These are phyloP conservation scores for Acanthopleura granulata DNA, from an alignment of 2,888 invertebrate species.

Conservation along the genomic window DNA sequence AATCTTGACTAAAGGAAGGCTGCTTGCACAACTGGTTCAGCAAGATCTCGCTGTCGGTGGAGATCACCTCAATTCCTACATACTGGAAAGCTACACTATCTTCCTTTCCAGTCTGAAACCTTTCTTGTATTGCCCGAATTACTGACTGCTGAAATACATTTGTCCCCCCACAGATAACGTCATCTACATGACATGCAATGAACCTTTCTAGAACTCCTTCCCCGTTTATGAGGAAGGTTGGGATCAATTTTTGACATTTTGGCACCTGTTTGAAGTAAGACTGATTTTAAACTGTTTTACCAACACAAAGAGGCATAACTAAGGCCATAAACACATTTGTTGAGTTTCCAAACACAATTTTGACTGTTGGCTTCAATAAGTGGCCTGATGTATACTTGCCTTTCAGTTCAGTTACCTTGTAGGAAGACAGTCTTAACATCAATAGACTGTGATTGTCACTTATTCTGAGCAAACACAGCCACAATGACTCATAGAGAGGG, in stretches of 20 bases:
- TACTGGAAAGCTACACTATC: background rate
- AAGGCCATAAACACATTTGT: background rate
- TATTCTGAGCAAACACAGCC: background rate
- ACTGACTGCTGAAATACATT: background rate
- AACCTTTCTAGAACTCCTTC: background rate
- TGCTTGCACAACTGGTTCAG: too few species aligned
- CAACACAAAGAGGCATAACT: background rate
- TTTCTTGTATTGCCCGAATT: too few species aligned
- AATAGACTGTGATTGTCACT: background rate
- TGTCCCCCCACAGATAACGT: background rate
- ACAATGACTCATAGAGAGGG: background rate
- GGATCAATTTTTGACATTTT: background rate
- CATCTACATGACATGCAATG: background rate
- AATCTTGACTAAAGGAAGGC: too few species aligned
- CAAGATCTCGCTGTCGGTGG: too few species aligned
- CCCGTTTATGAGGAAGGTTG: background rate
- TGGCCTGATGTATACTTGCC: background rate
- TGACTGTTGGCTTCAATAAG: background rate
- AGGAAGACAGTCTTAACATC: background rate
- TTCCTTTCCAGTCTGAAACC: background rate
- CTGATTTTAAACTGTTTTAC: background rate
- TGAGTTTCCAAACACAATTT: background rate
- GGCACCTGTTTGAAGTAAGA: too few species aligned
- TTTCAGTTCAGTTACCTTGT: background rate
- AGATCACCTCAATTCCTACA: too few species aligned